Evolutionary conservation across 2,888 invertebrate genomes (phyloP), one percentile per base, ranked within the genome.

Genomic region (Drepanosiphum platanoidis): DNA sequence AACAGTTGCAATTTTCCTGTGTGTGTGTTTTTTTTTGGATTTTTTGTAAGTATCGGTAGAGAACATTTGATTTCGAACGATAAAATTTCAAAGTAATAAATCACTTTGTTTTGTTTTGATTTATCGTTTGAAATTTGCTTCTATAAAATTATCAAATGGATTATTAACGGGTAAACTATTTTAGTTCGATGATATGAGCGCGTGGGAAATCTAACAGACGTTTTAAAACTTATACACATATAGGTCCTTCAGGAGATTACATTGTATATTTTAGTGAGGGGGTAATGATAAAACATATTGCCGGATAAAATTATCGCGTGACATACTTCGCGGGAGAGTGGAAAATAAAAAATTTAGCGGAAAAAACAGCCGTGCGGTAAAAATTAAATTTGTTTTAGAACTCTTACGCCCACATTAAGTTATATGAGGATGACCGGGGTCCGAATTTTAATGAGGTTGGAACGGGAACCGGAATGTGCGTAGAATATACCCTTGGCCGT

Each of bases 391-490:
- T 30, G 18, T 3, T 13, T n/a, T 3, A 32, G 7, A 34, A 27
- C 8, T 34, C 11, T 61, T 13, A 30, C 64, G 3, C 8, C 34
- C 27, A 52, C 80, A 18, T n/a, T 30, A 68, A n/a, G 4, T 58
- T 70, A 71, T 70, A 71, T 30, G 30, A 68, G 79, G 68, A 78
- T 61, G 61, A 79, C 42, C 52, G 52, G 11, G 39, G 71, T 81
- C 39, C 81, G 81, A 71, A 81, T 81, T 81, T 72, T 42, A 81
- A 81, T 61, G 27, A 81, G 39, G 81, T 72, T n/a, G 30, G 61
- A 81, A 70, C 39, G 36, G 30, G 39, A 84, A 77, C 58, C 84
- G 77, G 68, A 84, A 77, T 52, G 36, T 27, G 27, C 32, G 11
- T 32, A 58, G 68, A 34, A 75, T 39, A 34, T 39, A 34, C 83